phyloP scores from a whole-genome alignment of 2,888 invertebrate genomes.

The Platypus cylindrus region DNA sequence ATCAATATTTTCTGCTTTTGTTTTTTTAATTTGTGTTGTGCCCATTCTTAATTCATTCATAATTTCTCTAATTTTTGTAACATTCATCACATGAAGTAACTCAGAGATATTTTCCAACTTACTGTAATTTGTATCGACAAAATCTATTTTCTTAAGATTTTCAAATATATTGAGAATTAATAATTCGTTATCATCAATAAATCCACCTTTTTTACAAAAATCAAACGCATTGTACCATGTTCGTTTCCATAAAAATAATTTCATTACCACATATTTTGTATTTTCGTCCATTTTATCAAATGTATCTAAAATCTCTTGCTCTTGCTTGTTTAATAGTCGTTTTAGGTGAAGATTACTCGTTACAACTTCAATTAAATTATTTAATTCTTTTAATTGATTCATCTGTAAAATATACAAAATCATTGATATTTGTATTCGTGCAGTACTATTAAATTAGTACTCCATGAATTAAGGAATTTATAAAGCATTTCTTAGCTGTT shows the following conservation, averaged over 20 bases:
- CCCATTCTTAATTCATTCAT: conserved; percentile 11
- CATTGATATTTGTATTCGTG: no score
- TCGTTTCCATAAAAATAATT: conserved; percentile 19
- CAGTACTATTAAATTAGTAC: no score
- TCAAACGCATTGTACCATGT: conserved; percentile 21
- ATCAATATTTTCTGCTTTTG: conserved; percentile 19
- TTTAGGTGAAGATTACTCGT: conserved; percentile 2
- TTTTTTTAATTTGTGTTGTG: conserved; percentile 13
- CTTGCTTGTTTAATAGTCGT: conserved; percentile 6
- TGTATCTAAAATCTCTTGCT: conserved; percentile 6
- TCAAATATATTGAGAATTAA: conserved; percentile 19
- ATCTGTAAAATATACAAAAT: neutral
- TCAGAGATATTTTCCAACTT: conserved; percentile 6
- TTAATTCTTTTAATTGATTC: conserved; percentile 5
- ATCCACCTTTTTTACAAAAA: conserved; percentile 15
- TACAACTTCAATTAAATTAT: conserved; percentile 7
- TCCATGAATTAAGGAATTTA: no score
- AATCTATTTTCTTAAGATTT: conserved; percentile 16
- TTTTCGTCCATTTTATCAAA: conserved; percentile 15
- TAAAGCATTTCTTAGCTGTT: no score
- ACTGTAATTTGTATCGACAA: conserved; percentile 19
- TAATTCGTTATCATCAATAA: conserved; percentile 13
- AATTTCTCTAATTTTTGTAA: conserved; percentile 12
- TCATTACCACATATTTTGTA: conserved; percentile 20
- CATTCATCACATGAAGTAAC: conserved; percentile 12